These are phyloP conservation scores for Popillia japonica DNA, from an alignment of 1,140 invertebrate species.

Conservation along the genomic window DNA sequence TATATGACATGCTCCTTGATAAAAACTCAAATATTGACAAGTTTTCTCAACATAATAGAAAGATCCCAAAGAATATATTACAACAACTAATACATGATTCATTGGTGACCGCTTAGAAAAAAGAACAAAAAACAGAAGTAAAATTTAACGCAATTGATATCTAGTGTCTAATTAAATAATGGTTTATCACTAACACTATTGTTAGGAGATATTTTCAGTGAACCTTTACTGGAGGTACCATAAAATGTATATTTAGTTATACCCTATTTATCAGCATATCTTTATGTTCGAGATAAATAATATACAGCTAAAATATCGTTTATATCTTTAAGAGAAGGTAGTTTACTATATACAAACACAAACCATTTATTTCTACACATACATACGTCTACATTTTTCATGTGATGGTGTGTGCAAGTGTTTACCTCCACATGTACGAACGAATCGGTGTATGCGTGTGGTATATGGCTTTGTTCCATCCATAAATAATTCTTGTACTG, in stretches of 20 bases:
- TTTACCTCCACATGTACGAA: not conserved
- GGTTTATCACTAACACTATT: too few relatives aligned
- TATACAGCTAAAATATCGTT: not conserved
- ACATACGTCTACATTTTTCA: not conserved
- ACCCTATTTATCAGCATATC: constrained; percentile 1
- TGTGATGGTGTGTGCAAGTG: not conserved
- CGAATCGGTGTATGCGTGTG: constrained; percentile 38
- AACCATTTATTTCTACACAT: not conserved
- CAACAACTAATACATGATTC: too few relatives aligned
- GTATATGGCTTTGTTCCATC: constrained; percentile 43
- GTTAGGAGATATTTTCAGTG: too few relatives aligned
- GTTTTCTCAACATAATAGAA: too few relatives aligned
- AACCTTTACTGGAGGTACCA: not conserved
- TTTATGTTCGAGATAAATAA: constrained; percentile 6
- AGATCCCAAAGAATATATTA: too few relatives aligned
- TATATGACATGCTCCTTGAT: too few relatives aligned
- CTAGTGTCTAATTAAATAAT: too few relatives aligned
- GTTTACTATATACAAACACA: not conserved
- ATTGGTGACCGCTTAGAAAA: too few relatives aligned
- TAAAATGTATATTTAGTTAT: constrained; percentile 7
- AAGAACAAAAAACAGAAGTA: too few relatives aligned
- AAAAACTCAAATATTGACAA: too few relatives aligned
- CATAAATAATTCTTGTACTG: constrained; percentile 50
- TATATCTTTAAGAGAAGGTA: not conserved
- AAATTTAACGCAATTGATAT: too few relatives aligned